Conservation (phyloP, 2,113 vertebrate species). For the Micronycteris hirsuta region DNA sequence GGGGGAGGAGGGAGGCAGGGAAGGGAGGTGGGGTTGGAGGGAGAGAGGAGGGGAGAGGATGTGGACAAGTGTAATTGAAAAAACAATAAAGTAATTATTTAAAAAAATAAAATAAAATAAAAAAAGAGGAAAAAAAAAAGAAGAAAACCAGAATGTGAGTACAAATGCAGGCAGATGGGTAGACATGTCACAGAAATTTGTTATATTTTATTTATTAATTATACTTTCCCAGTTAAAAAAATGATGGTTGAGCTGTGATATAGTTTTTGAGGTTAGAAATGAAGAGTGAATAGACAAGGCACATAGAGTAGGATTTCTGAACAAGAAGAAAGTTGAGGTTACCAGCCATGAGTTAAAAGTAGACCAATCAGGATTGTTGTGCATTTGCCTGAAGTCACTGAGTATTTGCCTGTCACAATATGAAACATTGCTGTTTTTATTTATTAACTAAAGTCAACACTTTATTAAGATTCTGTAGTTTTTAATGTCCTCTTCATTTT, state of each 20-base stretch:
- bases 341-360: neutral
- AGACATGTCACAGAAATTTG: neutral
- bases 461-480: neutral
- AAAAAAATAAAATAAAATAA: no score
- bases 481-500: neutral
- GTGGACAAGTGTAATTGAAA: no score
- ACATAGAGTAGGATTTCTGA: neutral
- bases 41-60: no score
- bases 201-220: neutral
- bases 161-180: neutral
- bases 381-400: neutral
- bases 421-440: no score
- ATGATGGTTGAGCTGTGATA: neutral
- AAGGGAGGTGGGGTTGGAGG: no score
- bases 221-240: neutral
- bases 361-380: accelerated
- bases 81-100: no score
- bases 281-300: neutral
- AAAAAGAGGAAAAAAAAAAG: no score
- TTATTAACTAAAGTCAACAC: no score
- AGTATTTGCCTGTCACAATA: no score
- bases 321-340: neutral
- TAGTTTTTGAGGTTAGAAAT: neutral
- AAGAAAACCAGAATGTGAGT: neutral
- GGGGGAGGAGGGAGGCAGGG: no score